Evolutionary conservation across 2,797 vertebrate species (phyloP).

Genomic region (Micropoecilia bifurca): DNA sequence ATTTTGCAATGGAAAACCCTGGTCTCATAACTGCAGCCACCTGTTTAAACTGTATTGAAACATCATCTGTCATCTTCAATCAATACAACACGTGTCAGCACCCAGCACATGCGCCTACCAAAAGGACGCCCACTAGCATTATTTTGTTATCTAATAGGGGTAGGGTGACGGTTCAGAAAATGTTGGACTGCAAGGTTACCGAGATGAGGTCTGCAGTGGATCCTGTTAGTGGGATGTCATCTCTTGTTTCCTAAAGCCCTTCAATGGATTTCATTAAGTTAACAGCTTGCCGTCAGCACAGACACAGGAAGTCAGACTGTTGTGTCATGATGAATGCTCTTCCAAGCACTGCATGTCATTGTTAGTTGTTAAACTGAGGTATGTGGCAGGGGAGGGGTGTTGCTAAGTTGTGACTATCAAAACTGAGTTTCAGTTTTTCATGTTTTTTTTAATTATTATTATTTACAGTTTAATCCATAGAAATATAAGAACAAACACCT

Average conservation of each 20-base stretch:
- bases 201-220: conserved; percentile 67
- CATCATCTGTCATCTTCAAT: background rate
- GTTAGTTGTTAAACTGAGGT: conserved; percentile 63
- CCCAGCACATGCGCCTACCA: background rate
- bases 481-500: background rate
- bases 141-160: conserved; percentile 59
- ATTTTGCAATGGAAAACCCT: background rate
- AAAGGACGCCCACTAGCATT: conserved; percentile 26
- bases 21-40: background rate
- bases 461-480: background rate
- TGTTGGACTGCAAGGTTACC: conserved; percentile 73
- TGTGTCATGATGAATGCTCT: conserved; percentile 82
- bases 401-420: conserved; percentile 7
- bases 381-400: conserved; percentile 1
- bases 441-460: background rate
- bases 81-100: background rate
- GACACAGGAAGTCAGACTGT: conserved; percentile 82
- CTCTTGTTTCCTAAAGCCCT: conserved; percentile 73
- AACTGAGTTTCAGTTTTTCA: background rate
- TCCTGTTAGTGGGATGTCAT: conserved; percentile 77
- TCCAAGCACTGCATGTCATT: conserved; percentile 72
- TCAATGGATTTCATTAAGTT: conserved; percentile 82
- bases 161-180: conserved; percentile 56
- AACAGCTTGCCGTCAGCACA: conserved; percentile 83
- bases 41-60: background rate